Conservation (phyloP, 2,113 vertebrate genomes). For the Semnopithecus entellus region DNA sequence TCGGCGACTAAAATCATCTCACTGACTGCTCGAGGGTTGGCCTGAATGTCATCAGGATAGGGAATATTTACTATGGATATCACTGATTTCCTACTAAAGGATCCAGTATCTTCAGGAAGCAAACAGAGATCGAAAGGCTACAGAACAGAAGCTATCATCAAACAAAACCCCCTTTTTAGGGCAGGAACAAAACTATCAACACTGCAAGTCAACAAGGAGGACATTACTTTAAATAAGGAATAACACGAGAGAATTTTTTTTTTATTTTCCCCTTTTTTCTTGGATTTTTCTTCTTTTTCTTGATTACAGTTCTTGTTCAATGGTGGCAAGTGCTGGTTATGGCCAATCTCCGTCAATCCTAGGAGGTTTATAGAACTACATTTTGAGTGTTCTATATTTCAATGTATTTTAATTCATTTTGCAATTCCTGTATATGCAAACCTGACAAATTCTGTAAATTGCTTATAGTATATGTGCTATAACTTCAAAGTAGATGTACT, state of each 20-base stretch:
- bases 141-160: conserved; percentile 31
- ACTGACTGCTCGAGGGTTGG: conserved; percentile 82
- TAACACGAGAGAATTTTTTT: not conserved
- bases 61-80: conserved; percentile 69
- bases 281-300: conserved; percentile 32
- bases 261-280: not conserved
- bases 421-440: conserved; percentile 85
- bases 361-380: conserved; percentile 86
- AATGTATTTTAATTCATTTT: conserved; percentile 87
- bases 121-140: conserved; percentile 61
- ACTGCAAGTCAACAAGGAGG: conserved; percentile 47
- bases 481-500: conserved; percentile 82
- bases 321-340: conserved; percentile 76
- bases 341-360: conserved; percentile 82
- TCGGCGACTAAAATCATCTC: conserved; percentile 68
- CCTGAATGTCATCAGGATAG: conserved; percentile 62
- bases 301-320: conserved; percentile 75
- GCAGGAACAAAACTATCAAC: conserved; percentile 33
- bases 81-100: conserved; percentile 66
- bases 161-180: not conserved
- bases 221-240: conserved; percentile 56
- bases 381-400: conserved; percentile 87
- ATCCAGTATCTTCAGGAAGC: conserved; percentile 59
- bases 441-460: conserved; percentile 86
- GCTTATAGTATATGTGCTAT: conserved; percentile 85